phyloP scores from a whole-genome alignment of 2,888 invertebrate genomes.

The Idaea dimidiata region DNA sequence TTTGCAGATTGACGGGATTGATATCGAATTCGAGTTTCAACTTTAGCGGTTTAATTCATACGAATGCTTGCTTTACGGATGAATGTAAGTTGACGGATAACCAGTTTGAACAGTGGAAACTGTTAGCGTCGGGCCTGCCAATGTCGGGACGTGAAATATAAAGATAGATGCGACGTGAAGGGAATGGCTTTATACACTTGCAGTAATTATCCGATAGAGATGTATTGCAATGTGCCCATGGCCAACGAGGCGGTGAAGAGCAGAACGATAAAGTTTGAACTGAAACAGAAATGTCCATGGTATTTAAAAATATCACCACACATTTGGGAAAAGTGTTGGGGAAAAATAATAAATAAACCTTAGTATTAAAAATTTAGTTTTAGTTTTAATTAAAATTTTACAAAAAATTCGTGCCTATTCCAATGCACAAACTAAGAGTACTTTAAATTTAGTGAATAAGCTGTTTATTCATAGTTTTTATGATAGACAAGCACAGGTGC shows the following conservation, averaged over 20 bases:
- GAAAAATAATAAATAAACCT: too few relatives aligned
- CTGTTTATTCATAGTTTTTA: too few relatives aligned
- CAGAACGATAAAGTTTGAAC: slow-evolving; percentile 7
- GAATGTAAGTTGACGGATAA: slow-evolving; percentile 39
- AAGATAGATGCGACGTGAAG: slow-evolving; percentile 16
- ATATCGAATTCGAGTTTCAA: slow-evolving; percentile 31
- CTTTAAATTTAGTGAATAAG: too few relatives aligned
- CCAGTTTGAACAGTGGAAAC: slow-evolving; percentile 44
- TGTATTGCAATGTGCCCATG: slow-evolving; percentile 5
- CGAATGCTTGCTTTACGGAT: slow-evolving; percentile 40
- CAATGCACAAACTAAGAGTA: too few relatives aligned
- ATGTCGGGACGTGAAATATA: slow-evolving; percentile 31
- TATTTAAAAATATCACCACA: not conserved
- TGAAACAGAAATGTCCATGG: not conserved
- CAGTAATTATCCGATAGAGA: slow-evolving; percentile 15
- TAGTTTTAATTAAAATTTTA: too few relatives aligned
- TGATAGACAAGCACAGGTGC: too few relatives aligned
- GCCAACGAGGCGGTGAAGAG: slow-evolving; percentile 4
- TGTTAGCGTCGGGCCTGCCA: slow-evolving; percentile 29
- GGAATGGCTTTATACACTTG: slow-evolving; percentile 17
- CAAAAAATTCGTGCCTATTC: too few relatives aligned
- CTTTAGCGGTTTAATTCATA: slow-evolving; percentile 25
- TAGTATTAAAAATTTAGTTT: too few relatives aligned
- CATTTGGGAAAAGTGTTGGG: slow-evolving; percentile 9
- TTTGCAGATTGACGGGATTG: slow-evolving; percentile 31